These are phyloP conservation scores for Morelia viridis DNA, from an alignment of 2,797 vertebrate species.

Conservation along the genomic window DNA sequence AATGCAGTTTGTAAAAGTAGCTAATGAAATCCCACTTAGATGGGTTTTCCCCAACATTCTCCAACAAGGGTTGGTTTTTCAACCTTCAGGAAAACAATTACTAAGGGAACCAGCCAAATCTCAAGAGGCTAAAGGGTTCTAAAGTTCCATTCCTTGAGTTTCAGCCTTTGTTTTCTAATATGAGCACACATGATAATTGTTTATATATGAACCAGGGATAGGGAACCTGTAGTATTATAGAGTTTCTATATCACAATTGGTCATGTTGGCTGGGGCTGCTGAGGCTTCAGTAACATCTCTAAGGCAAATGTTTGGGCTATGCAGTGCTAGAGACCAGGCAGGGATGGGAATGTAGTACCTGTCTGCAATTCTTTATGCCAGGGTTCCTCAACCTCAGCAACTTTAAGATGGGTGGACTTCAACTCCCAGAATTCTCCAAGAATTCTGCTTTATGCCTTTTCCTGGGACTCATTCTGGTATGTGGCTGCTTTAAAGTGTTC, in stretches of 20 bases:
- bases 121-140: background rate
- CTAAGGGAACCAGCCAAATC: background rate
- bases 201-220: slow-evolving; percentile 4
- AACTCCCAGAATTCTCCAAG: no score
- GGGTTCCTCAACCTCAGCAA: no score
- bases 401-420: no score
- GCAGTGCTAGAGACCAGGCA: background rate
- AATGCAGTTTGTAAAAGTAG: background rate
- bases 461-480: background rate
- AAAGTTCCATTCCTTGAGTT: background rate
- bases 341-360: background rate
- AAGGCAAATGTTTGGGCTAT: background rate
- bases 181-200: background rate
- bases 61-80: background rate
- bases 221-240: background rate
- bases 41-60: background rate
- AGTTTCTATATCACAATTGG: background rate
- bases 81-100: background rate
- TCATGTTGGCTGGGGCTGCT: no score
- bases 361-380: background rate
- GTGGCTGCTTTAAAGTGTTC: background rate
- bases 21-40: background rate
- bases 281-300: background rate
- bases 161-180: background rate
- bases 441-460: background rate